Conservation (phyloP, 2,888 invertebrate genomes). For the Drosophila mimica region DNA sequence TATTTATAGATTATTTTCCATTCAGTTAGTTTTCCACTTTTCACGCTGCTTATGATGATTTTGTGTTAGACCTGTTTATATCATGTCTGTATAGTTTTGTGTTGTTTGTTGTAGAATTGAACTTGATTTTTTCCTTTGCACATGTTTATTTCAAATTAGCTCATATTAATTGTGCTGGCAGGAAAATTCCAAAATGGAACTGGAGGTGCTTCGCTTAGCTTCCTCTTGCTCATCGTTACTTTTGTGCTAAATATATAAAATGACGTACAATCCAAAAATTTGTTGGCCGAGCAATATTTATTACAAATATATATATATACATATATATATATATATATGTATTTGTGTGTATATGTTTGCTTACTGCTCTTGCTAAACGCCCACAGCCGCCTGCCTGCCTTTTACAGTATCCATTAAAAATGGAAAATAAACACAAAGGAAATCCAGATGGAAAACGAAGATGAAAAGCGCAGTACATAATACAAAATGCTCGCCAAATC, state of each 20-base stretch:
- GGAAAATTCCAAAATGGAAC: slow-evolving; percentile 43
- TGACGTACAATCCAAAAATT: slow-evolving; percentile 70
- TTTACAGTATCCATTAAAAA: slow-evolving; percentile 77
- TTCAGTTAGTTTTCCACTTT: slow-evolving; percentile 42
- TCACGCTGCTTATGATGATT: slow-evolving; percentile 31
- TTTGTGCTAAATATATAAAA: slow-evolving; percentile 70
- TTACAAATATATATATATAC: slow-evolving; percentile 68
- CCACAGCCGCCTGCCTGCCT: slow-evolving; percentile 53
- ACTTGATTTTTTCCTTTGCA: slow-evolving; percentile 57
- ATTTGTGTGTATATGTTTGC: slow-evolving; percentile 14
- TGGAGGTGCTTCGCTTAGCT: slow-evolving; percentile 30
- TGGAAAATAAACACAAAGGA: slow-evolving; percentile 54
- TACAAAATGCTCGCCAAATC: slow-evolving; percentile 29
- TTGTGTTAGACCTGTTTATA: slow-evolving; percentile 14
- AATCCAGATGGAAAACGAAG: slow-evolving; percentile 46
- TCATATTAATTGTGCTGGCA: slow-evolving; percentile 52
- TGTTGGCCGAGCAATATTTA: slow-evolving; percentile 64
- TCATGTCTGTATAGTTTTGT: slow-evolving; percentile 7
- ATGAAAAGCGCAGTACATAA: slow-evolving; percentile 20
- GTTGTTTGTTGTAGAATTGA: slow-evolving; percentile 33
- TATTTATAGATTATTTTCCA: slow-evolving; percentile 62
- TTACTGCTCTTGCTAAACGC: slow-evolving; percentile 34
- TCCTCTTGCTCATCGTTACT: slow-evolving; percentile 16
- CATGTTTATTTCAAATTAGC: slow-evolving; percentile 69
- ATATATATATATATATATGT: slow-evolving; percentile 1